Percentiles rank a stretch among this genome's conserved stretches.
phyloP scores from a whole-genome alignment of 1,140 invertebrate species.

The Trypoxylus dichotomus region DNA sequence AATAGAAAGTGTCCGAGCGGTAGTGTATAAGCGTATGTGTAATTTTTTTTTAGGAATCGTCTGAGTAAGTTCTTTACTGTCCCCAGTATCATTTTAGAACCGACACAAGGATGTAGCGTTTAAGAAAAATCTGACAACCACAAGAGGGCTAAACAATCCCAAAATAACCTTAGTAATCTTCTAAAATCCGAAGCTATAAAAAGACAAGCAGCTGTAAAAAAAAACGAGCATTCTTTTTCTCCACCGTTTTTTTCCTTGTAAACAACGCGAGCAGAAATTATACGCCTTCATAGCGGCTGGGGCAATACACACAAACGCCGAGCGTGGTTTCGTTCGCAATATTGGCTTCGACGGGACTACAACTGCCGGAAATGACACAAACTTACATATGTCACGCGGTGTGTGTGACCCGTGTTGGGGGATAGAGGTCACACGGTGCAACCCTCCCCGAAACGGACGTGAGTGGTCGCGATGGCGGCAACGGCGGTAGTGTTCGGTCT shows the following conservation, averaged over 20 bases:
- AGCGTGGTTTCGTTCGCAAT: neutral
- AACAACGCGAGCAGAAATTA: too few relatives aligned
- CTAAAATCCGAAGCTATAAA: neutral
- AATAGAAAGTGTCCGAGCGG: too few relatives aligned
- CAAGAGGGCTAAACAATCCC: neutral
- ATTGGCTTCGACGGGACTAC: neutral
- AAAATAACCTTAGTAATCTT: neutral
- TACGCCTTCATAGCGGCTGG: neutral
- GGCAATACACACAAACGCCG: neutral
- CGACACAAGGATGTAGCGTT: neutral
- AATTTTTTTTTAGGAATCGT: too few relatives aligned
- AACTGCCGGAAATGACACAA: slow-evolving; percentile 31
- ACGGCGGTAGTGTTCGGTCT: neutral
- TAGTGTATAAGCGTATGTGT: too few relatives aligned
- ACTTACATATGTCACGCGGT: slow-evolving; percentile 31
- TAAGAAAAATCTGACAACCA: neutral
- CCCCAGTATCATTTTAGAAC: neutral
- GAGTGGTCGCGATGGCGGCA: neutral
- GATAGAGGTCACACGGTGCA: slow-evolving; percentile 11
- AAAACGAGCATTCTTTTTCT: neutral
- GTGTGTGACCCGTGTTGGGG: slow-evolving; percentile 25
- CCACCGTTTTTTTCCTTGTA: too few relatives aligned
- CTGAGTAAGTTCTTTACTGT: neutral
- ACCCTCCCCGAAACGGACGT: slow-evolving; percentile 16
- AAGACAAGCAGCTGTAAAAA: neutral